phyloP scores from a whole-genome alignment of 2,888 invertebrate genomes.

The Melanophora roralis region DNA sequence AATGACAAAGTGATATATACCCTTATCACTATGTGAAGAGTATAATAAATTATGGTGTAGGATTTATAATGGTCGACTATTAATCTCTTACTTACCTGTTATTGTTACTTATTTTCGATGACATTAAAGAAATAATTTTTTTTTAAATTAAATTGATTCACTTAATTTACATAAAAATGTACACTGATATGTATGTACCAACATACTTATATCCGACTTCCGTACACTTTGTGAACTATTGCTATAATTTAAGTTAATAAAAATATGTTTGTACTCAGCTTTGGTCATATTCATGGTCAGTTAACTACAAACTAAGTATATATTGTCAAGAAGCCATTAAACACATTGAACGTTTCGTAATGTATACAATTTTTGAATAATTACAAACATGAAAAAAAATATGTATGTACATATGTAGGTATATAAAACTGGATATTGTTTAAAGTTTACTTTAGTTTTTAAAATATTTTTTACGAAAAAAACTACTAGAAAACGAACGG shows the following conservation, averaged over 20 bases:
- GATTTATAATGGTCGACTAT: too few species aligned
- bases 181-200: too few species aligned
- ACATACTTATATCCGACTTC: slow-evolving; percentile 56
- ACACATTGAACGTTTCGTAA: slow-evolving; percentile 35
- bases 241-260: too few species aligned
- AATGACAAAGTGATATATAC: too few species aligned
- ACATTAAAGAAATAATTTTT: too few species aligned
- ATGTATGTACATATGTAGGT: background rate
- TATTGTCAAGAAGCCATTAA: slow-evolving; percentile 54
- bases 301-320: slow-evolving; percentile 16
- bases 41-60: too few species aligned
- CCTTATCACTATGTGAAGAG: too few species aligned
- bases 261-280: too few species aligned
- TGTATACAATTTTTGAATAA: background rate
- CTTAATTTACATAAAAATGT: slow-evolving; percentile 32
- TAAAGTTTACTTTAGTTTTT: slow-evolving; percentile 57
- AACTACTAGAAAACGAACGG: slow-evolving; percentile 10
- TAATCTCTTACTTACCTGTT: too few species aligned
- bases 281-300: slow-evolving; percentile 51
- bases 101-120: too few species aligned
- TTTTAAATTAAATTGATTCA: slow-evolving; percentile 29
- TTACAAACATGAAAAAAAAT: too few species aligned
- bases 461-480: slow-evolving; percentile 44
- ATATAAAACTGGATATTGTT: slow-evolving; percentile 67
- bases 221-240: too few species aligned